Evolutionary conservation across 2,797 vertebrate species (phyloP).

Genomic region (Malacoctenus gilli): DNA sequence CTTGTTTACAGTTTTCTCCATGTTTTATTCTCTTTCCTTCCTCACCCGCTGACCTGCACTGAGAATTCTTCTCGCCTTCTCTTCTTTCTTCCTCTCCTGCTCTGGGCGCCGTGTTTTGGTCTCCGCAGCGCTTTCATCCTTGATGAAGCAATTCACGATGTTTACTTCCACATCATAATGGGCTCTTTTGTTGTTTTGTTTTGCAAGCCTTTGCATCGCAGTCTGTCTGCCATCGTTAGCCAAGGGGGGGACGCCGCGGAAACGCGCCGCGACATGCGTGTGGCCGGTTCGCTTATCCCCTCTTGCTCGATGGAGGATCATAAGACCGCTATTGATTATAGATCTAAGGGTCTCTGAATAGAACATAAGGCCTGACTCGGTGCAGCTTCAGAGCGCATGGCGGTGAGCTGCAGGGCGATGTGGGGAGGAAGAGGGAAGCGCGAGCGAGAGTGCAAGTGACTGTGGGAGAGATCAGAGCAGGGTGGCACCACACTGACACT

Average conservation of each 20-base stretch:
- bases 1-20: conserved; percentile 14
- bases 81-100: conserved; percentile 5
- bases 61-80: neutral
- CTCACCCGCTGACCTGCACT: neutral
- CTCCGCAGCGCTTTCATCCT: conserved; percentile 46
- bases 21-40: conserved; percentile 8
- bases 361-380: conserved; percentile 17
- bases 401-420: conserved; percentile 9
- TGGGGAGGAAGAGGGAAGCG: neutral
- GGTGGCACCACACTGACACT: conserved; percentile 25
- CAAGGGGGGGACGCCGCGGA: conserved; percentile 37
- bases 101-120: conserved; percentile 29
- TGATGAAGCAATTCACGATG: conserved; percentile 44
- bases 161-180: conserved; percentile 45
- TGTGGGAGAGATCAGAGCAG: no score
- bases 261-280: conserved; percentile 5
- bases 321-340: conserved; percentile 54
- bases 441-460: conserved; percentile 5
- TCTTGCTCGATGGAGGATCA: conserved; percentile 52
- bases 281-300: conserved; percentile 28
- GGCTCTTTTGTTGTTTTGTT: conserved; percentile 48
- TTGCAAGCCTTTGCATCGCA: conserved; percentile 22
- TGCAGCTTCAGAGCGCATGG: conserved; percentile 40
- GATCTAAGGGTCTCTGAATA: conserved; percentile 35
- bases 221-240: conserved; percentile 51